phyloP scores from a whole-genome alignment of 2,888 invertebrate species.

The Lepidochitona cinerea region DNA sequence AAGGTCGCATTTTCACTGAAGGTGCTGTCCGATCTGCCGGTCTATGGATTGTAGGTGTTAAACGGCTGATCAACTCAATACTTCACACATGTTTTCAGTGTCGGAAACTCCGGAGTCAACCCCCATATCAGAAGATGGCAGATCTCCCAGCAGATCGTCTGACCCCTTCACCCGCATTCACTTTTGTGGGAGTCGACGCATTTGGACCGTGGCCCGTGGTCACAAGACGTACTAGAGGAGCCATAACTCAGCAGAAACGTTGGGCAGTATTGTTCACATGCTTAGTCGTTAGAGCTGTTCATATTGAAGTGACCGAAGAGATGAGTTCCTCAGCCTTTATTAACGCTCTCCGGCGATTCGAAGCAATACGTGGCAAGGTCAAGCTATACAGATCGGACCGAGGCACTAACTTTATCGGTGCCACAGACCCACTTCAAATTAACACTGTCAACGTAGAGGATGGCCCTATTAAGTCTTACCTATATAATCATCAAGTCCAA shows the following conservation, averaged over 20 bases:
- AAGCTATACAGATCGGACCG: neutral
- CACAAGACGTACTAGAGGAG: constrained; percentile 4
- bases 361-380: constrained; percentile 4
- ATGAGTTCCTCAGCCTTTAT: constrained; percentile 10
- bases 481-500: too few species aligned
- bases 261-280: constrained; percentile 18
- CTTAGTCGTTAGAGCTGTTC: constrained; percentile 4
- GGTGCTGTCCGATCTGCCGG: too few species aligned
- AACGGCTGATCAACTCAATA: too few species aligned
- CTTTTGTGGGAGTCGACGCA: too few species aligned
- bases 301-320: constrained; percentile 9
- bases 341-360: constrained; percentile 5
- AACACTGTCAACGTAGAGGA: neutral
- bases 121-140: too few species aligned
- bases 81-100: too few species aligned
- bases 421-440: neutral
- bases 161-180: too few species aligned
- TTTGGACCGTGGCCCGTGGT: too few species aligned
- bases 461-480: too few species aligned
- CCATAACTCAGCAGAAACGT: neutral
- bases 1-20: constrained; percentile 1
- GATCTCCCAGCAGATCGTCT: too few species aligned
- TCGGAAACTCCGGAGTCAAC: too few species aligned
- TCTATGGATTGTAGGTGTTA: too few species aligned
- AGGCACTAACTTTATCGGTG: constrained; percentile 11